These are phyloP conservation scores for Sorex araneus DNA, from an alignment of 2,113 vertebrate species.

Conservation along the genomic window DNA sequence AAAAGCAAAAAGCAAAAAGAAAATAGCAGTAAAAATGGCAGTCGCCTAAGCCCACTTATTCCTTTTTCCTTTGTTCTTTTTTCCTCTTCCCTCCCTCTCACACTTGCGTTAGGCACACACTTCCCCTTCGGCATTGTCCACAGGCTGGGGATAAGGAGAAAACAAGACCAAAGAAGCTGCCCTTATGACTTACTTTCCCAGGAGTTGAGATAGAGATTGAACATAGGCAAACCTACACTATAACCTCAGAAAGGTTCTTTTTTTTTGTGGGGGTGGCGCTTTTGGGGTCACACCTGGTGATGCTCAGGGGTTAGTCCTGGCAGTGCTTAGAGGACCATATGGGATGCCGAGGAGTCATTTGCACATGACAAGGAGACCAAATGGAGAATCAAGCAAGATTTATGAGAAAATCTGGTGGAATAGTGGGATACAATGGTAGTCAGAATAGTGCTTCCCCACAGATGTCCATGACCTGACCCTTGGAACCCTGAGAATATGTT, in stretches of 20 bases:
- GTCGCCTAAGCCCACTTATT: neutral
- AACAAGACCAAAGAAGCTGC: conserved; percentile 21
- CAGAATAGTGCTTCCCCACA: neutral
- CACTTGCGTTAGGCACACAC: accelerated
- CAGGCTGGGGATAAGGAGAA: neutral
- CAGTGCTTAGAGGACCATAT: no score
- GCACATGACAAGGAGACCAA: neutral
- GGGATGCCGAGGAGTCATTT: no score
- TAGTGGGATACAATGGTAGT: accelerated
- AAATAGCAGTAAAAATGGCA: neutral
- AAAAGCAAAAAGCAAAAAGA: no score
- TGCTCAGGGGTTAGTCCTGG: no score
- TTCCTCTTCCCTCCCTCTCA: neutral
- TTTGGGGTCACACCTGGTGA: no score
- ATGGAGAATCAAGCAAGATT: neutral
- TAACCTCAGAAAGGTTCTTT: neutral
- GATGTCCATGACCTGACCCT: neutral
- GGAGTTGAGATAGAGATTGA: neutral
- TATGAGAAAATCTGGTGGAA: neutral
- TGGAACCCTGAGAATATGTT: no score
- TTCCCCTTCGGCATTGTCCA: neutral
- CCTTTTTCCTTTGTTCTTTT: neutral
- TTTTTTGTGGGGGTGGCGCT: no score
- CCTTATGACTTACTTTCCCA: neutral
- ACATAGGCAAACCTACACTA: neutral